These are phyloP conservation scores for Sinotaia quadrata DNA, from an alignment of 2,888 invertebrate species.

Conservation along the genomic window DNA sequence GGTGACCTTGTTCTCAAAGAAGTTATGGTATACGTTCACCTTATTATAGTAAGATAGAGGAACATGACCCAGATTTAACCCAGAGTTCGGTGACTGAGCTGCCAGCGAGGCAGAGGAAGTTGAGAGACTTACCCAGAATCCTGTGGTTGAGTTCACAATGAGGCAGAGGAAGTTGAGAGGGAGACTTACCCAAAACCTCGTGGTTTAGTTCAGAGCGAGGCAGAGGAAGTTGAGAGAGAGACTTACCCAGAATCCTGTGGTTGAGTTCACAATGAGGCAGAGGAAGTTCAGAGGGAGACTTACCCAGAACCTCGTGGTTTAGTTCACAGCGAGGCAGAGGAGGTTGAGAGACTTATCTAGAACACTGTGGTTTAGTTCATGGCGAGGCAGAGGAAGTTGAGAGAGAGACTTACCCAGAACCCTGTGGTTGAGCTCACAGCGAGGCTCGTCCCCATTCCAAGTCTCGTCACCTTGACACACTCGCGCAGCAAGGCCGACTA, in stretches of 20 bases:
- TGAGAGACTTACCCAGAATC: not conserved
- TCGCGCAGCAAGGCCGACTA: constrained; percentile 70
- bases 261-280: constrained; percentile 69
- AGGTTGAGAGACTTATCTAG: not conserved
- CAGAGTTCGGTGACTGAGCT: too few relatives aligned
- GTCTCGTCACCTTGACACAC: constrained; percentile 73
- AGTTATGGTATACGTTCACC: too few relatives aligned
- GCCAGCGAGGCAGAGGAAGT: not conserved
- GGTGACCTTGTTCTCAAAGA: too few relatives aligned
- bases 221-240: too few relatives aligned
- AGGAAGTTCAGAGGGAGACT: too few relatives aligned
- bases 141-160: not conserved
- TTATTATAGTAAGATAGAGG: constrained; percentile 72
- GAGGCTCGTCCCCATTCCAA: constrained; percentile 73
- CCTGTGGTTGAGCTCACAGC: constrained; percentile 61
- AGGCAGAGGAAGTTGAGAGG: not conserved
- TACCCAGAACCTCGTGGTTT: too few relatives aligned
- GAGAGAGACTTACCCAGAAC: constrained; percentile 32
- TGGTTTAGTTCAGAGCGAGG: constrained; percentile 69
- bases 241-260: constrained; percentile 39
- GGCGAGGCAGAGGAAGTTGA: not conserved
- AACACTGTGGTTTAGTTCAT: not conserved
- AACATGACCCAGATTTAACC: too few relatives aligned
- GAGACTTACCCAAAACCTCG: constrained; percentile 33
- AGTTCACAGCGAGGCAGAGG: not conserved